phyloP scores from a whole-genome alignment of 2,113 vertebrate genomes.

The Halcyon malimbica region DNA sequence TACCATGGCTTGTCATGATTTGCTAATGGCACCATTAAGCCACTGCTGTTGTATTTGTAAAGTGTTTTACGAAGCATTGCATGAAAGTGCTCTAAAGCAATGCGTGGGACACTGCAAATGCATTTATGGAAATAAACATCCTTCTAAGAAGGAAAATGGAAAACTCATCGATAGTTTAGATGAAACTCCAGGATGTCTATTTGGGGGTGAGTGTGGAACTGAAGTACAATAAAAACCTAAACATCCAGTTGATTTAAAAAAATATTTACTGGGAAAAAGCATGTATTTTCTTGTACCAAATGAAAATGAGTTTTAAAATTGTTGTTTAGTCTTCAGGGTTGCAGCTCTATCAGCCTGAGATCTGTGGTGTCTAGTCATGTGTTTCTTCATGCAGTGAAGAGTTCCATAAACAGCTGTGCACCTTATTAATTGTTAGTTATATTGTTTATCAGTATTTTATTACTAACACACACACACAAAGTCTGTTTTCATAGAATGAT shows the following conservation, averaged over 20 bases:
- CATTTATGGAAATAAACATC: not conserved
- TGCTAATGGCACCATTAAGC: not conserved
- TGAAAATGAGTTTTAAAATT: slow-evolving; percentile 21
- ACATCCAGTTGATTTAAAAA: not conserved
- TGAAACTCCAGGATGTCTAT: not conserved
- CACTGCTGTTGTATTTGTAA: not conserved
- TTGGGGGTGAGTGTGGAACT: not conserved
- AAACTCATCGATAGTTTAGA: not conserved
- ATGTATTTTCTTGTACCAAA: not conserved
- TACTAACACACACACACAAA: not conserved
- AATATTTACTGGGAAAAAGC: not conserved
- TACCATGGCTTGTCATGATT: not conserved
- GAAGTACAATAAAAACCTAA: not conserved
- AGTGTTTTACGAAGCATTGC: not conserved
- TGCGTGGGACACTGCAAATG: not conserved
- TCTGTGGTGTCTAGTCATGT: not conserved
- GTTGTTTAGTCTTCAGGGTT: not conserved
- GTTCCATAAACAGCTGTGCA: not conserved
- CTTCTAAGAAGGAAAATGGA: not conserved
- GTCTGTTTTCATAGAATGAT: not conserved
- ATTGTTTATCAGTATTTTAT: slow-evolving; percentile 22
- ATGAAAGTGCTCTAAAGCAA: not conserved
- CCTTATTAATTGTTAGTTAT: not conserved
- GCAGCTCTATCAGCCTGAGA: not conserved
- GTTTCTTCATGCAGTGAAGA: not conserved